phyloP scores from a whole-genome alignment of 2,888 invertebrate genomes.

The Sarcophaga subvicina region DNA sequence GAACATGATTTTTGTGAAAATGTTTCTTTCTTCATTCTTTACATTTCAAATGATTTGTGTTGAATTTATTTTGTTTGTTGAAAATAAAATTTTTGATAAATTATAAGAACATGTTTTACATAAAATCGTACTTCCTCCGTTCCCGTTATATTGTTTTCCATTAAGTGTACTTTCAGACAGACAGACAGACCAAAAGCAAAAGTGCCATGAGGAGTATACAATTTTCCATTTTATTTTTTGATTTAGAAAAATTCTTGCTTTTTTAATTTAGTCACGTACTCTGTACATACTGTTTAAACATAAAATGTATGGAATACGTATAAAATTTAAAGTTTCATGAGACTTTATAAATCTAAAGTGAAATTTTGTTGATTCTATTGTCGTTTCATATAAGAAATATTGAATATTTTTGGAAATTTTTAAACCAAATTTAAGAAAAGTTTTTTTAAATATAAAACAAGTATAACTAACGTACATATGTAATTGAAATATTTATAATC shows the following conservation, averaged over 20 bases:
- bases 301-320: background rate
- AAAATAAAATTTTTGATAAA: background rate
- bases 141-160: background rate
- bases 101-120: slow-evolving; percentile 1
- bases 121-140: background rate
- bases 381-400: no score
- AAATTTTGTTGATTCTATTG: no score
- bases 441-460: no score
- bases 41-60: background rate
- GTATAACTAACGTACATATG: no score
- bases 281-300: background rate
- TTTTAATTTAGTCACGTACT: slow-evolving; percentile 16
- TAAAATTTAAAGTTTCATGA: background rate
- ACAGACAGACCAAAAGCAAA: no score
- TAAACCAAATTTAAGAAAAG: no score
- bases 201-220: no score
- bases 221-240: no score
- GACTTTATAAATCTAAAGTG: no score
- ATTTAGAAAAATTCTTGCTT: background rate
- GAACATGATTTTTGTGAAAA: background rate
- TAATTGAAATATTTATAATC: no score
- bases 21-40: background rate
- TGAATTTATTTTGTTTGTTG: background rate
- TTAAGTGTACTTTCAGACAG: background rate
- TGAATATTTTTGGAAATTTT: no score